phyloP scores from a whole-genome alignment of 2,113 vertebrate genomes.

The Ondatra zibethicus region DNA sequence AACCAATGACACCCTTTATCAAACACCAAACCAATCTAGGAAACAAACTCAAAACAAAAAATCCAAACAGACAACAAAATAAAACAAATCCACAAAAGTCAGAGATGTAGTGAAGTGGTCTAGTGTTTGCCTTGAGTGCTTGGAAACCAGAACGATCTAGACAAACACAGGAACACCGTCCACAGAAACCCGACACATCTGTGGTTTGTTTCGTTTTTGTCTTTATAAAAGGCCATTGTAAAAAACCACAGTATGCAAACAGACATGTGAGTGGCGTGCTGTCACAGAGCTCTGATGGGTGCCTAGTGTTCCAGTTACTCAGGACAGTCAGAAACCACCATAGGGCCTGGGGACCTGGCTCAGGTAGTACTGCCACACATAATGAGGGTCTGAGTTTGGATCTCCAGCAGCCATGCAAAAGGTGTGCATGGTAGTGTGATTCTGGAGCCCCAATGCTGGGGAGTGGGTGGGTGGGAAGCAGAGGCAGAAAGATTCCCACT shows the following conservation, averaged over 20 bases:
- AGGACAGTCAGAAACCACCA: not conserved
- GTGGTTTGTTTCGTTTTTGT: not conserved
- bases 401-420: not conserved
- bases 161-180: not conserved
- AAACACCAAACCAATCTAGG: not conserved
- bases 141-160: not conserved
- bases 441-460: no score
- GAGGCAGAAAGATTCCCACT: not conserved
- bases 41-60: not conserved
- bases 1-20: not conserved
- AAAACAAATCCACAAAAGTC: not conserved
- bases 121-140: not conserved
- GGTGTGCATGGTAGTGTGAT: not conserved
- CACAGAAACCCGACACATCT: not conserved
- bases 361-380: no score
- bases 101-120: no score
- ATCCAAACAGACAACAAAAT: not conserved
- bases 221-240: not conserved
- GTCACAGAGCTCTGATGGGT: no score
- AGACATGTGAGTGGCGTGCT: rapidly evolving
- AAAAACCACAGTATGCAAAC: not conserved
- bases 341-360: not conserved
- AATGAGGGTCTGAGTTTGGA: not conserved
- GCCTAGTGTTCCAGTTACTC: no score
- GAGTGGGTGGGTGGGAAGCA: not conserved